Evolutionary conservation across 2,113 vertebrate genomes (phyloP).

Genomic region (Macrotis lagotis): DNA sequence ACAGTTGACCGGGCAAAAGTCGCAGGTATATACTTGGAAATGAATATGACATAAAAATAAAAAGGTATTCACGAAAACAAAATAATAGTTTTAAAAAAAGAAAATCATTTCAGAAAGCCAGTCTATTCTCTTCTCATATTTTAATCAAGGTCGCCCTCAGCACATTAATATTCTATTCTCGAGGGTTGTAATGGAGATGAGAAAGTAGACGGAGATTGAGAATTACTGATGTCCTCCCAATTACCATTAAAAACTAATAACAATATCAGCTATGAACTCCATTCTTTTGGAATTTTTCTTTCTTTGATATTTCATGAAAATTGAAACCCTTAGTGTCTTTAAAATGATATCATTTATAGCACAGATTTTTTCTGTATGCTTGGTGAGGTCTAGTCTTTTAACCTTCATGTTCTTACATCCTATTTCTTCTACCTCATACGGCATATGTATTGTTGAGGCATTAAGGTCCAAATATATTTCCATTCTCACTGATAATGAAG

Average conservation of each 20-base stretch:
- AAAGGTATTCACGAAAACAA: background rate
- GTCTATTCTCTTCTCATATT: background rate
- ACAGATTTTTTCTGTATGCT: background rate
- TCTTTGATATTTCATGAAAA: background rate
- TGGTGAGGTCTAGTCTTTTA: background rate
- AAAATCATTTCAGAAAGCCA: background rate
- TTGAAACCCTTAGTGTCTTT: background rate
- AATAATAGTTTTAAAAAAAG: background rate
- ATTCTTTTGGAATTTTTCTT: background rate
- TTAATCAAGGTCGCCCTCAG: background rate
- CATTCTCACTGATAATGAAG: background rate
- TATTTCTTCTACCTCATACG: background rate
- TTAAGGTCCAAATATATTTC: background rate
- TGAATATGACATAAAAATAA: background rate
- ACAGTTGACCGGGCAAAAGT: background rate
- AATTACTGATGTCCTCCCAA: background rate
- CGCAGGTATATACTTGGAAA: background rate
- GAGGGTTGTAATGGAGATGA: background rate
- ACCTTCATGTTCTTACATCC: background rate
- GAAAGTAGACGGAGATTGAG: background rate
- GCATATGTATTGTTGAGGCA: background rate
- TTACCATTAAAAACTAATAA: background rate
- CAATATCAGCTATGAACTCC: background rate
- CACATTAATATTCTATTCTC: background rate
- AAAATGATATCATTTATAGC: background rate